Base-by-base conservation (phyloP, 2,113 vertebrate species). In the Callocephalon fimbriatum region DNA sequence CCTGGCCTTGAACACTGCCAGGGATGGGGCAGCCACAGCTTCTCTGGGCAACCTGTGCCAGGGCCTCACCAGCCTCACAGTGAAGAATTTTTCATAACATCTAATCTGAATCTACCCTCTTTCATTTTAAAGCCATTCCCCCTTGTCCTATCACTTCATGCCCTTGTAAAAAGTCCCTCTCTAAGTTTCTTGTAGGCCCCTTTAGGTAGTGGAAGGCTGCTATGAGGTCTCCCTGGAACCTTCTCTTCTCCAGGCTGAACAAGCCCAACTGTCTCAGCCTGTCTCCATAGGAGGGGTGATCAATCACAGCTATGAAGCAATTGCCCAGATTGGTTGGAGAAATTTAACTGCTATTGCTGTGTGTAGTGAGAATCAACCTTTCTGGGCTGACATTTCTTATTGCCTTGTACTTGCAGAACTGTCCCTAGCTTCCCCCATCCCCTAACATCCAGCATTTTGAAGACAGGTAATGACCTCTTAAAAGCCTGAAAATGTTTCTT, bases 341-440 rank as follows among this genome's bases (percentile, higher is more conserved):
- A 66, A 56, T 61, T 56, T 68, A 62, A 66, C 42, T n/a, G 62
- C 38, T 74, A 9, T 12, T 21, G 29, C 61, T 71, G 37, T 44
- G 40, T 23, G n/a, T 65, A 29, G 20, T 26, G 48, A 83, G 23
- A 83, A 61, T 19, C 17, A 61, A 6, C 8, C 6, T 32, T 68
- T 72, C 10, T 48, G 47, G 51, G 31, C 1, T 71, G 29, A 31
- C 17, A 40, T 37, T 35, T 38, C 31, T 94, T n/a, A 29, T 29
- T 47, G 48, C 29, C 44, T 50, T 65, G 19, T 53, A 58, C 59
- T 90, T 48, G n/a, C 40, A 81, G 77, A 80, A 89, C 37, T 16
- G 31, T 40, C 20, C 18, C 20, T 32, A 37, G 21, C 3, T 26
- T 17, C 2, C 7, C 32, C 18, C 16, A 10, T 2, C 0, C 0